Percentiles rank a stretch among this genome's conserved stretches.
Conservation (phyloP, 2,888 invertebrate genomes). For the Thalpophila matura region DNA sequence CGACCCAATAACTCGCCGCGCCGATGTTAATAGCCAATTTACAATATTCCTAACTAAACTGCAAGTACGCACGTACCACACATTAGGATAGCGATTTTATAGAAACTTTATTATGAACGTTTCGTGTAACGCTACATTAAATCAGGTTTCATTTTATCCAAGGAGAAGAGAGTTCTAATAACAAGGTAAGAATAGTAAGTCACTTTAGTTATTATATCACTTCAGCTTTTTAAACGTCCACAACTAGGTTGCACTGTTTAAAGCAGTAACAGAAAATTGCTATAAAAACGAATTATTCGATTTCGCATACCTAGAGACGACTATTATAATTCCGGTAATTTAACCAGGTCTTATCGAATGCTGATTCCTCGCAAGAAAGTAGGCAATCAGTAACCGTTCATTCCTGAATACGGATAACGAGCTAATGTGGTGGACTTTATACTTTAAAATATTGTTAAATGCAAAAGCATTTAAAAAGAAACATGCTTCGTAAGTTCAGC, state of each 20-base stretch:
- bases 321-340: too few species aligned
- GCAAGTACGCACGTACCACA: constrained; percentile 3
- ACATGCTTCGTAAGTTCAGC: constrained; percentile 5
- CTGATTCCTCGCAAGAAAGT: too few species aligned
- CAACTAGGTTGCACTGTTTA: too few species aligned
- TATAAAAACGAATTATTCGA: too few species aligned
- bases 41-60: constrained; percentile 40
- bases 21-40: constrained; percentile 53
- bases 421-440: background rate
- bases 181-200: too few species aligned
- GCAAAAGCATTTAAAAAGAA: constrained; percentile 7
- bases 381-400: background rate
- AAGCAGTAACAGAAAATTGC: too few species aligned
- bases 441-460: constrained; percentile 10
- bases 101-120: background rate
- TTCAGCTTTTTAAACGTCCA: background rate
- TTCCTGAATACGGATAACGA: background rate
- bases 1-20: constrained; percentile 45
- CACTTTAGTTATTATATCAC: background rate
- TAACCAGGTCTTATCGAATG: too few species aligned
- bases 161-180: background rate
- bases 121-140: background rate
- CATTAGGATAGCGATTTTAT: constrained; percentile 9
- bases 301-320: too few species aligned
- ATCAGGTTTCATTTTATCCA: background rate